phyloP scores from a whole-genome alignment of 2,888 invertebrate species.

The Macaria notata region DNA sequence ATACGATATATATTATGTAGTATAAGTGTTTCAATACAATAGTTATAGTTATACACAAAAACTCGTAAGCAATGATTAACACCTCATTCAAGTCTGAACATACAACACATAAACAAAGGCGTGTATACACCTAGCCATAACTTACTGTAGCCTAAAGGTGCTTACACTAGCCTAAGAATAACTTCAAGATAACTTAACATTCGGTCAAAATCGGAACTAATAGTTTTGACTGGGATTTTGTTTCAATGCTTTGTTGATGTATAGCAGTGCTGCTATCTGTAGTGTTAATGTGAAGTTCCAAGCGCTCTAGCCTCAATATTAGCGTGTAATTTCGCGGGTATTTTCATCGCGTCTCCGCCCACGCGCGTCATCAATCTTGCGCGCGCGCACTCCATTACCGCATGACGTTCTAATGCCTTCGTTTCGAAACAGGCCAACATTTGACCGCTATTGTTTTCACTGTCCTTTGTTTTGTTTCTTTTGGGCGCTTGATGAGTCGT shows the following conservation, averaged over 20 bases:
- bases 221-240: too few relatives aligned
- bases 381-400: conserved; percentile 55
- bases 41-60: too few relatives aligned
- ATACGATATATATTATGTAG: too few relatives aligned
- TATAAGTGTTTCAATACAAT: too few relatives aligned
- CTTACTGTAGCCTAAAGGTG: background rate
- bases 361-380: conserved; percentile 71
- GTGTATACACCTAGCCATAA: background rate
- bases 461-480: conserved; percentile 38
- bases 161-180: background rate
- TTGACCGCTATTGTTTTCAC: conserved; percentile 54
- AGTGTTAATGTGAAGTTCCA: too few relatives aligned
- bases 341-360: conserved; percentile 64
- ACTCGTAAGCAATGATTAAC: background rate
- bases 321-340: conserved; percentile 64
- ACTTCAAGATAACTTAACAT: too few relatives aligned
- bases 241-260: too few relatives aligned
- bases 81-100: background rate
- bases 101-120: conserved; percentile 8
- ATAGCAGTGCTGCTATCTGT: too few relatives aligned
- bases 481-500: background rate
- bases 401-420: conserved; percentile 72
- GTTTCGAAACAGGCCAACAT: conserved; percentile 62
- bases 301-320: conserved; percentile 29
- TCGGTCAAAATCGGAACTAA: too few relatives aligned